Evolutionary conservation across 2,113 vertebrate species (phyloP).

Genomic region (Leucopsar rothschildi): DNA sequence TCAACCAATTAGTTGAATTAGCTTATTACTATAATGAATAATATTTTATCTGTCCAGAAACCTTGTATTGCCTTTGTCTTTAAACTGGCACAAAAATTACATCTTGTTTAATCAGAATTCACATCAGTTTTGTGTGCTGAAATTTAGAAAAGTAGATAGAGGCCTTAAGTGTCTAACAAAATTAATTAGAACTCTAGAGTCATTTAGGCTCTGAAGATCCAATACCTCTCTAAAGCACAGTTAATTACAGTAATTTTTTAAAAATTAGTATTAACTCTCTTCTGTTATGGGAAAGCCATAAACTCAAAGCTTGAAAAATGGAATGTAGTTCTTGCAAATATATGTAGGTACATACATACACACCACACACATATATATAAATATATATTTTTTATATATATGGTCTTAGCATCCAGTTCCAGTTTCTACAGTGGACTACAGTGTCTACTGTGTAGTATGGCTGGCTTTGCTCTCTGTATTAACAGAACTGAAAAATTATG

Average conservation of each 20-base stretch:
- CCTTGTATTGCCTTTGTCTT: background rate
- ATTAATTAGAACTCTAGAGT: background rate
- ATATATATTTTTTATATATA: too few species aligned
- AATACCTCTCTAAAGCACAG: background rate
- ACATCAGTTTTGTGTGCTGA: background rate
- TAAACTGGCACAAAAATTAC: background rate
- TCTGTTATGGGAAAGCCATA: background rate
- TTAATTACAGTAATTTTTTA: background rate
- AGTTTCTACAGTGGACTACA: background rate
- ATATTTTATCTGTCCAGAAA: background rate
- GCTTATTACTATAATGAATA: background rate
- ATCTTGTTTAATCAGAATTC: background rate
- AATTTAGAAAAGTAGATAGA: background rate
- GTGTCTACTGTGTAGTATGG: background rate
- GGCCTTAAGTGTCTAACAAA: background rate
- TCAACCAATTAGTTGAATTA: background rate
- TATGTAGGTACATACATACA: background rate
- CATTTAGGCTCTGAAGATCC: background rate
- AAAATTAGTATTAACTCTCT: background rate
- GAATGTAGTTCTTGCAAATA: background rate
- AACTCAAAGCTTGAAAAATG: background rate
- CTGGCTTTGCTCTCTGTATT: background rate
- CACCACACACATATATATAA: fast-evolving
- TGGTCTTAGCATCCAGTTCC: background rate
- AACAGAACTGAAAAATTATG: background rate